Percentiles rank a stretch among this genome's conserved stretches.
Evolutionary conservation across 2,797 vertebrate species (phyloP).

Genomic region (Coregonus sp.): DNA sequence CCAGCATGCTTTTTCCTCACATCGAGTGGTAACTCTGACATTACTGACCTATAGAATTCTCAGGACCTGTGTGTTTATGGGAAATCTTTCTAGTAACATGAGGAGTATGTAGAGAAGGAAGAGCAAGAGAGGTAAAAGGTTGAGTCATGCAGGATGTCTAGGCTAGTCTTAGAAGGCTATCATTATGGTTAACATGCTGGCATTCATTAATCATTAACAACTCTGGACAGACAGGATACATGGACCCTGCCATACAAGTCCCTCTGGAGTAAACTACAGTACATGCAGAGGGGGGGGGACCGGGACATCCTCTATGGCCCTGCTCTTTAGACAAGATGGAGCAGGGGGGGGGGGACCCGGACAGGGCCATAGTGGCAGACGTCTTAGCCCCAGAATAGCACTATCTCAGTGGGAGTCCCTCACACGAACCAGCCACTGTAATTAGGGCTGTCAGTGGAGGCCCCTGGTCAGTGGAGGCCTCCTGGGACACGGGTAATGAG

Average conservation of each 20-base stretch:
- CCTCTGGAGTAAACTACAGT: not conserved
- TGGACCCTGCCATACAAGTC: not conserved
- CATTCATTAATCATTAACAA: conserved; percentile 1
- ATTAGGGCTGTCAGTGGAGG: conserved; percentile 55
- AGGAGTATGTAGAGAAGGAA: not conserved
- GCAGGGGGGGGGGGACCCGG: not conserved
- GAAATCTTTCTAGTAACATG: not conserved
- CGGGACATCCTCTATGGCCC: not conserved
- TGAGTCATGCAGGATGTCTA: not conserved
- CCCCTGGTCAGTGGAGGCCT: conserved; percentile 46
- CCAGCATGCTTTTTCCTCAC: not conserved
- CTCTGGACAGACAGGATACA: not conserved
- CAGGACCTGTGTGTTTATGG: not conserved
- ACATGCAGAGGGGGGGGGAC: not conserved
- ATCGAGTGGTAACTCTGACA: not conserved
- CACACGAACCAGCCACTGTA: conserved; percentile 47
- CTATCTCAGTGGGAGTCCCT: conserved; percentile 55
- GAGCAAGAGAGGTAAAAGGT: not conserved
- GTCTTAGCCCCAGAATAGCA: conserved; percentile 20
- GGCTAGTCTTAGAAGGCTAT: not conserved
- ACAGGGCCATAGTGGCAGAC: conserved; percentile 40
- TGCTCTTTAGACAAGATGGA: conserved; percentile 13
- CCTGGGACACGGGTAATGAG: conserved; percentile 30
- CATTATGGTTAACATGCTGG: not conserved
- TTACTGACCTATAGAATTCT: not conserved